phyloP scores from a whole-genome alignment of 2,888 invertebrate species.

The Vanessa cardui region DNA sequence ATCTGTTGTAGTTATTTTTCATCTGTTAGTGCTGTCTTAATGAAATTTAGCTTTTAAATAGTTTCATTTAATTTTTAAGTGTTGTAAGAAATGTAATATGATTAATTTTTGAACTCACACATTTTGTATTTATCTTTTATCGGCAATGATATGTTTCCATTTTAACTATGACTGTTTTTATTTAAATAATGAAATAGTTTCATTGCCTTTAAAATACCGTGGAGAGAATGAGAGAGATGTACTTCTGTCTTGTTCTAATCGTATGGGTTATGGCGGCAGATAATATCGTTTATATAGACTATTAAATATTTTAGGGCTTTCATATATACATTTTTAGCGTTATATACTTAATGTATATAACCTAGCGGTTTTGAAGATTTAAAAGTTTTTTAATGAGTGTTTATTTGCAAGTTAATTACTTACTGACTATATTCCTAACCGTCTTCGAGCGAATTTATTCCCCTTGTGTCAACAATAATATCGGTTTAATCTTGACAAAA shows the following conservation, averaged over 20 bases:
- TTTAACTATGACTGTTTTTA: not conserved
- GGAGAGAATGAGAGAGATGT: conserved; percentile 9
- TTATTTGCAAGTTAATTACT: no score
- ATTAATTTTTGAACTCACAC: not conserved
- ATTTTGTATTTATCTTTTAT: not conserved
- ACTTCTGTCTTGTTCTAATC: conserved; percentile 19
- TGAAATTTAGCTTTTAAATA: not conserved
- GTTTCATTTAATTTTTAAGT: not conserved
- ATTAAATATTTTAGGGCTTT: no score
- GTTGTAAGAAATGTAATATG: not conserved
- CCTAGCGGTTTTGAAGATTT: no score
- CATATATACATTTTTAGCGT: no score
- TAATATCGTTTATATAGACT: not conserved
- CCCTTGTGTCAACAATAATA: no score
- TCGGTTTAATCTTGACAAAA: no score
- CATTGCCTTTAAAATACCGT: conserved; percentile 30
- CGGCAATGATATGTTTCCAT: not conserved
- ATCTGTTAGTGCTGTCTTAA: not conserved
- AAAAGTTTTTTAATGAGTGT: no score
- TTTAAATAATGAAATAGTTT: conserved; percentile 18
- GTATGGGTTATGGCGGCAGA: conserved; percentile 25
- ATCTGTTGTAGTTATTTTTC: not conserved
- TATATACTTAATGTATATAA: no score
- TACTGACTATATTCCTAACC: no score
- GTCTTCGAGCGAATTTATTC: no score